Percentiles rank a stretch among this genome's conserved stretches.
phyloP scores from a whole-genome alignment of 1,140 invertebrate species.

The Triops cancriformis region DNA sequence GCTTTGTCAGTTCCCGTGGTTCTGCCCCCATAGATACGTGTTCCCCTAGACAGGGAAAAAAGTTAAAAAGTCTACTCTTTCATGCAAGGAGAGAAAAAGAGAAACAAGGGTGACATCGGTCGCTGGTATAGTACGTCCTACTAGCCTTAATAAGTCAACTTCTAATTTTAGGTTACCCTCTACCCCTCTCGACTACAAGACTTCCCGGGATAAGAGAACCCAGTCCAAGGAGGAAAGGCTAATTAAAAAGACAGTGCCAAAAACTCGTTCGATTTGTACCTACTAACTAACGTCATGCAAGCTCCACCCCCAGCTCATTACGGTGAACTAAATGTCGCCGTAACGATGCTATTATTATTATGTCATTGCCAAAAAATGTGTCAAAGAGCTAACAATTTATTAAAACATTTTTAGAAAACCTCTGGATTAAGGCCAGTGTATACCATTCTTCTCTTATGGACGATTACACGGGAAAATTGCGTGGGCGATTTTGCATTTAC shows the following conservation, averaged over 20 bases:
- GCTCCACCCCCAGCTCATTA: too few relatives aligned
- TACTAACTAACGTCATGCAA: too few relatives aligned
- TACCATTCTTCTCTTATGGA: too few relatives aligned
- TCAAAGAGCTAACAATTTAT: too few relatives aligned
- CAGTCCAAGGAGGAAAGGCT: neutral
- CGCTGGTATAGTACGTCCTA: neutral
- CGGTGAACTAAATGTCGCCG: too few relatives aligned
- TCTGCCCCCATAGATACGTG: neutral
- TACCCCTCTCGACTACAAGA: neutral
- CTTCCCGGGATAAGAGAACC: neutral
- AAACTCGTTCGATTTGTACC: neutral
- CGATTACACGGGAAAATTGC: too few relatives aligned
- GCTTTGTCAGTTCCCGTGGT: neutral
- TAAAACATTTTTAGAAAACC: too few relatives aligned
- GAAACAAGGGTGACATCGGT: neutral
- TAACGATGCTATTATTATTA: too few relatives aligned
- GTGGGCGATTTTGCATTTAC: too few relatives aligned
- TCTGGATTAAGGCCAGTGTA: too few relatives aligned
- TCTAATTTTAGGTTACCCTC: neutral
- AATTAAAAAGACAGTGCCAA: neutral
- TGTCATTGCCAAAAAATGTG: too few relatives aligned
- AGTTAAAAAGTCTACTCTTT: neutral
- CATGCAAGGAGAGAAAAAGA: neutral
- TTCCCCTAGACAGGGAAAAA: neutral
- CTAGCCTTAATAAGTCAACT: neutral